Conservation (phyloP, 2,888 invertebrate genomes). For the Chirona hameri region DNA sequence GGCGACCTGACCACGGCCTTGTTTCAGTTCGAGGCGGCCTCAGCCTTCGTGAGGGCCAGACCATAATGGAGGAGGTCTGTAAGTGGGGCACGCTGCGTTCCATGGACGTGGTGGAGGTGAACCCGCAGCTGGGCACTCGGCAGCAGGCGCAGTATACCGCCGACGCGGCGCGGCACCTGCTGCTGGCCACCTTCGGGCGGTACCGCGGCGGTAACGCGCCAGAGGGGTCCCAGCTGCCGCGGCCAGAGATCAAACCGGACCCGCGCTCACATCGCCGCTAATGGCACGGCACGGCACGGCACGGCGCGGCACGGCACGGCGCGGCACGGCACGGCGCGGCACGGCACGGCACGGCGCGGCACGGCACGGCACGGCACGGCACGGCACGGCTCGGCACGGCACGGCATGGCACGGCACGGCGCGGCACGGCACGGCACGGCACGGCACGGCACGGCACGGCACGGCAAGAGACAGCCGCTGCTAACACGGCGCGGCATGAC, state of each 20-base stretch:
- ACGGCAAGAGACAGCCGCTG: no score
- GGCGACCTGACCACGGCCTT: slow-evolving; percentile 33
- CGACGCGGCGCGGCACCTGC: slow-evolving; percentile 68
- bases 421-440: no score
- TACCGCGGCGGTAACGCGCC: slow-evolving; percentile 62
- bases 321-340: no score
- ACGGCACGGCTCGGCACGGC: no score
- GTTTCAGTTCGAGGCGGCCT: slow-evolving; percentile 73
- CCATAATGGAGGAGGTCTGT: slow-evolving; percentile 71
- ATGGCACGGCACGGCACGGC: no score
- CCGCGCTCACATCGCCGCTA: not conserved
- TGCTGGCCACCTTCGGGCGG: slow-evolving; percentile 75
- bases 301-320: no score
- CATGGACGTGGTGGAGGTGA: slow-evolving; percentile 86
- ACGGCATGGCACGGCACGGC: no score
- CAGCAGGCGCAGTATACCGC: slow-evolving; percentile 66
- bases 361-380: no score
- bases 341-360: no score
- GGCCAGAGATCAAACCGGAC: not conserved
- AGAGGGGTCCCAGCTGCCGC: not conserved
- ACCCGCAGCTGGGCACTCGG: slow-evolving; percentile 71
- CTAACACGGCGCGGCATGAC: no score
- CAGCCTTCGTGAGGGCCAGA: slow-evolving; percentile 73
- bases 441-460: no score
- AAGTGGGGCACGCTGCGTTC: slow-evolving; percentile 70